Percentiles rank a stretch among this genome's conserved stretches.
Conservation (phyloP, 2,797 vertebrate genomes). For the Bufotes viridis region DNA sequence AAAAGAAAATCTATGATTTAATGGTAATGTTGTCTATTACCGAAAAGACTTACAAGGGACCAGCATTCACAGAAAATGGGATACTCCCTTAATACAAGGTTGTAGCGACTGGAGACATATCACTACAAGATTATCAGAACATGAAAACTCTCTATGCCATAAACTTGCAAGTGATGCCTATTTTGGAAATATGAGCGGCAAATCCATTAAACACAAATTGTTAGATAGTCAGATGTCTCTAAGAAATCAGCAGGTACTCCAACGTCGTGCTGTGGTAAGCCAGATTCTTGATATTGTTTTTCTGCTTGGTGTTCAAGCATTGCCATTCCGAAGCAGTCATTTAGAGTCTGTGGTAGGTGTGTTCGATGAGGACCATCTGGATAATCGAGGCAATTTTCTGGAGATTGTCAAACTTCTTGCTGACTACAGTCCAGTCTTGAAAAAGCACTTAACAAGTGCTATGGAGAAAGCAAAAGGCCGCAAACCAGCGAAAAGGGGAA, state of each 20-base stretch:
- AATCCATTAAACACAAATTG: slow-evolving; percentile 23
- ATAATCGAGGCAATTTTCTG: background rate
- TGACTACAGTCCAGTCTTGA: slow-evolving; percentile 20
- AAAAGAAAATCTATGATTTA: no score
- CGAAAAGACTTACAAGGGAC: no score
- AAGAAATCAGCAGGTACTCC: slow-evolving; percentile 7
- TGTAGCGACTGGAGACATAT: slow-evolving; percentile 13
- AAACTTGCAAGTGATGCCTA: slow-evolving; percentile 17
- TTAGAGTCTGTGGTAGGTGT: slow-evolving; percentile 12
- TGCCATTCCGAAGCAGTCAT: background rate
- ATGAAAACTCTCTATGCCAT: slow-evolving; percentile 19
- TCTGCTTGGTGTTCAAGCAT: background rate
- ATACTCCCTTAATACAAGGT: background rate
- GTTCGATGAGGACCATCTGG: background rate
- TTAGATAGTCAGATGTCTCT: background rate
- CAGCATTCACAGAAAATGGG: background rate
- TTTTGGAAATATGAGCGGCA: background rate
- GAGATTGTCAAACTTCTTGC: slow-evolving; percentile 1
- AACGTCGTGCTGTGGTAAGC: background rate
- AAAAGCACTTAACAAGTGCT: background rate
- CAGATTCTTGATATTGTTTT: background rate
- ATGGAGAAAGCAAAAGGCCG: background rate
- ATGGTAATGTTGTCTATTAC: no score
- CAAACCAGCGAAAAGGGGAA: slow-evolving; percentile 15
- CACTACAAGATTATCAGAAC: background rate